Evolutionary conservation across 2,888 invertebrate genomes (phyloP), one percentile per base, ranked within the genome.

Genomic region (Ecliptopera silaceata): DNA sequence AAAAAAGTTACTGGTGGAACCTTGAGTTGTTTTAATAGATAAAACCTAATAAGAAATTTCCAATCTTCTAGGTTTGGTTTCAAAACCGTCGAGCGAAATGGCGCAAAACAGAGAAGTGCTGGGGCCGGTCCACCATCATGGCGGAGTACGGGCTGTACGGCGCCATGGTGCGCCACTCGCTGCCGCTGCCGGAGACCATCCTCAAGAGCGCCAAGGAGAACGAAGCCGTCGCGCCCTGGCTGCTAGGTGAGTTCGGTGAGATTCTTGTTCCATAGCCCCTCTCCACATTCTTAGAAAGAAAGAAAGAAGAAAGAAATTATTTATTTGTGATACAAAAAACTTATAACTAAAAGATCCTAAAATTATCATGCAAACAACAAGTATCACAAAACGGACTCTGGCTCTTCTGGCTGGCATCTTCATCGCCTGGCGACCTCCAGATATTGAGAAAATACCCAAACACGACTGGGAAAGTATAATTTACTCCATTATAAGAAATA

Each of bases 91-190:
- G 99, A 41, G 99, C 99, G 75, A 99, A 99, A 84, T 99, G 99
- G 99, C 95, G 99, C 63, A 99, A 99, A 89, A 99, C 99, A 51
- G 99, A 99, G 92, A 99, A 99, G 84, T 99, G 98, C 72, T 99
- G 99, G 99, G 99, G 99, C 44, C 94, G 98, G 74, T 98, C 98
- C 80, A 99, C 99, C 72, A 99, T 99, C 81, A 99, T 99, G 99
- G 99, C 99, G 66, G 99, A 99, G 90, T 99, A 99, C 83, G 99
- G 99, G 2, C 93, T 99, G 47, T 99, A 99, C 88, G 99, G 99
- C 0, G 99, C 99, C 69, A 99, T 99, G 99, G 99, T 99, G 68
- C 94, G 99, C 64, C 99, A 99, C 91, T 99, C 99, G 44, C 93
- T 99, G 65, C 99, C 99, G 0, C 94, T 99, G 68, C 99, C 99